Percentiles rank a stretch among this genome's conserved stretches.
phyloP scores from a whole-genome alignment of 2,888 invertebrate species.

The Eulithis prunata region DNA sequence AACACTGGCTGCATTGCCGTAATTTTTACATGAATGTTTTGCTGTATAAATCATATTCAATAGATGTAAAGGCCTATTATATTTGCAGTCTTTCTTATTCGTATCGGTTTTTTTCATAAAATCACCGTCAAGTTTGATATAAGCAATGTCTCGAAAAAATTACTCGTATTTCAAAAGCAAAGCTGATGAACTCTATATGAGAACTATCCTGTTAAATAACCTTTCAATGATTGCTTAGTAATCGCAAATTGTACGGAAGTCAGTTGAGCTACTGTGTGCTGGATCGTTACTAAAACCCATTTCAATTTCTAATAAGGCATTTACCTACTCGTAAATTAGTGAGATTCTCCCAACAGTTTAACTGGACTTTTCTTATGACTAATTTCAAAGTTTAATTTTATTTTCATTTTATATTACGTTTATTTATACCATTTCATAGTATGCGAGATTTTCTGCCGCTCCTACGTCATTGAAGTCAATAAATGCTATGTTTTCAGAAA shows the following conservation, averaged over 20 bases:
- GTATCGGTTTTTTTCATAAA: no score
- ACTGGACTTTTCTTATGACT: background rate
- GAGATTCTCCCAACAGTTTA: slow-evolving; percentile 4
- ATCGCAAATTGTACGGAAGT: slow-evolving; percentile 29
- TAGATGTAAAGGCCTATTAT: no score
- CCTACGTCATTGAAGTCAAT: slow-evolving; percentile 8
- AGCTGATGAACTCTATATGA: slow-evolving; percentile 15
- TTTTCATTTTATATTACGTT: background rate
- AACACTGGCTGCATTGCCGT: no score
- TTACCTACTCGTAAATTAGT: slow-evolving; percentile 16
- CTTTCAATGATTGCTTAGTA: slow-evolving; percentile 24
- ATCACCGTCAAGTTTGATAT: background rate
- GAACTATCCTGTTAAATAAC: slow-evolving; percentile 15
- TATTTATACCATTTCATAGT: background rate
- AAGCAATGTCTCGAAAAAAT: background rate
- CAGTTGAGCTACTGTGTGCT: slow-evolving; percentile 32
- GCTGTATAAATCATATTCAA: no score
- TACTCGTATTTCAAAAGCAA: background rate
- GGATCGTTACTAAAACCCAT: slow-evolving; percentile 30
- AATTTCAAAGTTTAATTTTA: background rate
- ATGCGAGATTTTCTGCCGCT: slow-evolving; percentile 6
- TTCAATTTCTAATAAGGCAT: slow-evolving; percentile 26
- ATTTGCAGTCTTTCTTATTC: no score
- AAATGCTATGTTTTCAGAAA: slow-evolving; percentile 11
- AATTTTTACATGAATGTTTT: no score